Percentiles rank a stretch among this genome's conserved stretches.
Evolutionary conservation across 2,113 vertebrate genomes (phyloP).

Genomic region (Arothron firmamentum): DNA sequence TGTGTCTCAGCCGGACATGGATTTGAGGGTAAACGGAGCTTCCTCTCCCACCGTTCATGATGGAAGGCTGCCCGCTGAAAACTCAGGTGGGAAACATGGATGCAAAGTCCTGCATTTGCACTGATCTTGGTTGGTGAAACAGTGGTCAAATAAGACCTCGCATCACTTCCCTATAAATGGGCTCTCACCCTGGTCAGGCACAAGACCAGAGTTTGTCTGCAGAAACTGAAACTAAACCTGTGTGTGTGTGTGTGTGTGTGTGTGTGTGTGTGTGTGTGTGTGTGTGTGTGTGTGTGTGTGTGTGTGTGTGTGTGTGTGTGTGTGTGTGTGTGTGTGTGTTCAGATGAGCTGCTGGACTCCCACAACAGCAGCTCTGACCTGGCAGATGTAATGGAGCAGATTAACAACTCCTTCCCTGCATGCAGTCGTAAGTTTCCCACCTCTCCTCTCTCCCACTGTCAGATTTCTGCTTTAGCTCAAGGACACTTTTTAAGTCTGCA

Average conservation of each 20-base stretch:
- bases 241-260: conserved; percentile 22
- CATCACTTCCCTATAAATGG: not conserved
- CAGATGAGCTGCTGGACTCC: conserved; percentile 85
- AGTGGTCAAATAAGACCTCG: not conserved
- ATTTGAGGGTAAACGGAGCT: conserved; percentile 83
- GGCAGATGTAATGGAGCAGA: conserved; percentile 94
- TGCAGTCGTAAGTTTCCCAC: conserved; percentile 84
- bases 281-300: conserved; percentile 29
- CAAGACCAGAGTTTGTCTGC: conserved; percentile 3
- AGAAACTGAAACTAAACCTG: conserved; percentile 19
- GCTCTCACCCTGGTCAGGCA: conserved; percentile 7
- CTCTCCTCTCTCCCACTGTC: not conserved
- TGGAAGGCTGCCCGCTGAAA: conserved; percentile 74
- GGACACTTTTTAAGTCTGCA: not conserved
- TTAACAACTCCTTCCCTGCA: conserved; percentile 91
- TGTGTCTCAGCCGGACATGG: conserved; percentile 81
- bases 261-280: conserved; percentile 20
- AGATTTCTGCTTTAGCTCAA: conserved; percentile 10
- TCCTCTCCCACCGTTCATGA: conserved; percentile 81
- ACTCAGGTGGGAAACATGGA: conserved; percentile 76
- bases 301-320: conserved; percentile 41
- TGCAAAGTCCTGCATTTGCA: not conserved
- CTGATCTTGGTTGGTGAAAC: too few species aligned
- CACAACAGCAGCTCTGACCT: conserved; percentile 86
- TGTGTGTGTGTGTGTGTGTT: conserved; percentile 39